Evolutionary conservation across 1,140 invertebrate species (phyloP).

Genomic region (Zaprionus ghesquierei): DNA sequence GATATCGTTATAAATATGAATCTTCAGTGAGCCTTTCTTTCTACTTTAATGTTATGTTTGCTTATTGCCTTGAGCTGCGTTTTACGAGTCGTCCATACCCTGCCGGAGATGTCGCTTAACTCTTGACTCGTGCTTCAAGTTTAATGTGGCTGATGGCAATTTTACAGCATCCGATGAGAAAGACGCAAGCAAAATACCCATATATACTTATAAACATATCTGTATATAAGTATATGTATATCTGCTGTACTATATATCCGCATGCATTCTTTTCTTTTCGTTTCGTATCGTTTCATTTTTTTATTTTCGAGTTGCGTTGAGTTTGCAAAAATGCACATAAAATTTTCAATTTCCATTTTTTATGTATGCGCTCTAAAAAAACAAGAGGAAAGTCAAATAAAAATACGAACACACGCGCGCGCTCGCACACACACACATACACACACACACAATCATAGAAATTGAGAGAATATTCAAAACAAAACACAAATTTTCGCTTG

Average conservation of each 20-base stretch:
- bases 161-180: background rate
- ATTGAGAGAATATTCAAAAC: constrained; percentile 27
- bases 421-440: constrained; percentile 1
- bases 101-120: background rate
- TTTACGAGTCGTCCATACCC: background rate
- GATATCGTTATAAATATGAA: too few relatives aligned
- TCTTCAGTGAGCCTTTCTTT: too few relatives aligned
- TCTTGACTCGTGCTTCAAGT: background rate
- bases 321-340: constrained; percentile 39
- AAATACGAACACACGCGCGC: background rate
- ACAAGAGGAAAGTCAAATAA: constrained; percentile 41
- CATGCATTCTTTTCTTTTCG: background rate
- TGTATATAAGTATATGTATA: background rate
- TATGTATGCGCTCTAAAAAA: constrained; percentile 27
- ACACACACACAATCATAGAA: constrained; percentile 27
- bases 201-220: background rate
- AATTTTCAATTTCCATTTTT: constrained; percentile 61
- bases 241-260: background rate
- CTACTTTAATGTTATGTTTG: background rate
- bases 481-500: constrained; percentile 39
- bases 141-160: background rate
- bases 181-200: background rate
- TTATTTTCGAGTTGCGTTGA: constrained; percentile 28
- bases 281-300: constrained; percentile 16
- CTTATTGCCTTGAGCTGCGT: background rate